Base-by-base conservation (phyloP, 2,113 vertebrate genomes). In the Tautogolabrus adspersus region DNA sequence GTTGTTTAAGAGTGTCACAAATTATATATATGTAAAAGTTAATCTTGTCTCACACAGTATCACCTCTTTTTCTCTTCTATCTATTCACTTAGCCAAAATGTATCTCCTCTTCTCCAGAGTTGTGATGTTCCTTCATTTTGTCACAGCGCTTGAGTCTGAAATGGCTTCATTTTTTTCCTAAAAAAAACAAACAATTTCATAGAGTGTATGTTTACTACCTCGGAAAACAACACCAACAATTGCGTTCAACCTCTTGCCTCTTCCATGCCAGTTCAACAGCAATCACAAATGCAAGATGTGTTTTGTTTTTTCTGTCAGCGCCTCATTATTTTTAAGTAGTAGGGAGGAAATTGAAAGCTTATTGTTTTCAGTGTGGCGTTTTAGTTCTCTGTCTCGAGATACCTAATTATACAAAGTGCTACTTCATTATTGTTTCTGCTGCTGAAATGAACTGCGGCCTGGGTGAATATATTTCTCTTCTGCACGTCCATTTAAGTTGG, bases 371-470 rank as follows among this genome's bases (percentile, higher is more conserved):
- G n/a, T 42, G 10, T 70, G 26, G 42, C 15, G 40, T 79, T 58
- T 76, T 71, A 67, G 64, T 67, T 62, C 38, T 57, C 61, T 59
- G 26, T 66, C 21, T 55, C 26, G 62, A 59, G 19, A 59, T 7
- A 52, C 60, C 23, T 72, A 62, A 91, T 92, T 86, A 90, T 68
- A 84, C 79, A 88, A 77, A 91, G 88, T 91, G 86, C 87, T 75
- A 70, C 70, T 90, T 86, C 79, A 77, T 84, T 79, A 70, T 78
- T 34, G 52, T 72, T 78, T 80, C 62, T 38, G 62, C 38, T 66
- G 63, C 70, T 80, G 66, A 80, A 81, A 77, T 72, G 54, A 85
- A 85, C 87, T 81, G 19, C 62, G 65, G 68, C 77, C 82, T 66
- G 22, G 9, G 59, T 71, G 26, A 30, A 79, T 38, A 38, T 40